Evolutionary conservation across 2,113 vertebrate species (phyloP), one percentile per base, ranked within the genome.

Genomic region (Eira barbara): DNA sequence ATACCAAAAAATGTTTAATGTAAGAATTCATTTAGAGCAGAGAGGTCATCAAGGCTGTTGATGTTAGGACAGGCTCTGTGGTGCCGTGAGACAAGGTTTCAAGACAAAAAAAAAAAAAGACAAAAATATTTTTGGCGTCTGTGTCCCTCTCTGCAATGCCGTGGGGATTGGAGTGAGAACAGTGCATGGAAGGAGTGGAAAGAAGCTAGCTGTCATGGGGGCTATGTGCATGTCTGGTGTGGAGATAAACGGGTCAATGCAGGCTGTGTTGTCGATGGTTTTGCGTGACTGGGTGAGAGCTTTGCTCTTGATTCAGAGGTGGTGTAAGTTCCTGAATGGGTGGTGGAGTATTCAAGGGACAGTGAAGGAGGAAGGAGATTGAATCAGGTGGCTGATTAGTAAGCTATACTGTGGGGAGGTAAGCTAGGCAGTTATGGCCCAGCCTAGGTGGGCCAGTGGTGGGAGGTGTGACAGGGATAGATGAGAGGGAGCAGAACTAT

Each of bases 211-310:
- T 3, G 2, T 20, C 2, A 10, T 3, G 47, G 49, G 34, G 27
- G 69, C 13, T 8, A 0, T 7, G 4, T 25, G 25, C 1, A 4
- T 12, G 52, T n/a, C 25, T 23, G 2, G 13, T 23, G 11, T 2
- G 23, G 36, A 76, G 71, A 17, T 15, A n/a, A 74, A 34, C 2
- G 34, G 59, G 7, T 14, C 12, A 5, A 12, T 10, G 8, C 29
- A 13, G 88, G n/a, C 34, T 45, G 7, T 47, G 15, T 27, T 34
- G 8, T 15, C 1, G 12, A 9, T n/a, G 79, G n/a, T 29, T 87
- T 74, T 31, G 4, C 12, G 2, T 3, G 27, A 29, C 63, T 81
- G 49, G 47, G 27, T 42, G 42, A 11, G 31, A 69, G 87, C 18
- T 45, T 42, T 34, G n/a, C 4, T 36, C 34, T 49, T 78, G 59